Evolutionary conservation across 2,888 invertebrate genomes (phyloP), one percentile per base, ranked within the genome.

Genomic region (Mechanitis mazaeus): DNA sequence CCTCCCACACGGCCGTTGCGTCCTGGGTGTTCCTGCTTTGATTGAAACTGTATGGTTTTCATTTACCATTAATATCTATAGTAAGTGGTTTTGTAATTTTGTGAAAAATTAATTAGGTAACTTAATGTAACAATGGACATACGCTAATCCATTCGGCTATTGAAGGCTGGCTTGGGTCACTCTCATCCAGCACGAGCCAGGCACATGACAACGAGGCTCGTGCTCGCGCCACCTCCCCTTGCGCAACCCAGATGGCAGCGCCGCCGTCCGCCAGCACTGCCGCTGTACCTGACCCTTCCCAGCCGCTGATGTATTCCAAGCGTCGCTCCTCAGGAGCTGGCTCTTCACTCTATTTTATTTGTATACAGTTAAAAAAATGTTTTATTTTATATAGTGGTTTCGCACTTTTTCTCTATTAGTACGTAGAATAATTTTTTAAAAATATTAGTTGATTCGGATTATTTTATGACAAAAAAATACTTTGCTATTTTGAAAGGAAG

Each of bases 231-330:
- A 93, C 94, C 81, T 98, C 98, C 3, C 97, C 92, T 1, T 96
- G 94, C 72, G 98, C 96, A 0, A 98, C 97, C 98, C 99, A 99
- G 46, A 99, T 83, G 0, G 94, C 94, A 0, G 95, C 94, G 57
- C 92, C 92, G 7, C 91, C 87, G 93, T 72, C 98, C 0, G 95
- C 83, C 56, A 87, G 65, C 47, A 96, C 92, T 0, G 94, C 92
- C 0, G 93, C 95, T 6, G 93, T 92, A 1, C 96, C 97, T 9
- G 92, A 92, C 0, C 97, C 97, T 47, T 93, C 93, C 87, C 96
- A 97, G 0, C 96, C 97, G 38, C 95, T 94, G 58, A 97, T 92
- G 83, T 93, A 97, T 72, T 93, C 92, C 61, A 95, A 83, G 12
- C 97, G 92, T 75, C 94, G 93, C 77, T 97, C 97, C 59, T 93